phyloP scores from a whole-genome alignment of 1,140 invertebrate species.

The Dendrolimus kikuchii region DNA sequence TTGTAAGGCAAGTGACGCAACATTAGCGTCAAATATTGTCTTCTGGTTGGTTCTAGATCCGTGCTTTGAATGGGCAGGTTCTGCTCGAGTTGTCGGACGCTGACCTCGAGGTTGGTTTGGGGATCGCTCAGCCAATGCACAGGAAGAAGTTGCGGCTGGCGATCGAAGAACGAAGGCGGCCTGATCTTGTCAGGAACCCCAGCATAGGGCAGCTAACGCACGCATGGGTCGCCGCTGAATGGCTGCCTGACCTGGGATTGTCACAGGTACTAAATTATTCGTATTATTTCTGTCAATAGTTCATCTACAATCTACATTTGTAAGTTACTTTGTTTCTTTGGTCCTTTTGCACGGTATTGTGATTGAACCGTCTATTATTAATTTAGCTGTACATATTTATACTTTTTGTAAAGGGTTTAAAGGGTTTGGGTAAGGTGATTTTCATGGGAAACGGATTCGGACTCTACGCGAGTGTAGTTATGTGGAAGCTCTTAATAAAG shows the following conservation, averaged over 20 bases:
- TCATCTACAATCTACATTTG: too few relatives aligned
- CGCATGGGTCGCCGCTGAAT: slow-evolving; percentile 93
- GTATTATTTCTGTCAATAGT: not conserved
- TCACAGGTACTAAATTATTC: slow-evolving; percentile 74
- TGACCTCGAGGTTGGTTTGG: slow-evolving; percentile 89
- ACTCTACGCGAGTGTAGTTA: too few relatives aligned
- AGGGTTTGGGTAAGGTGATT: too few relatives aligned
- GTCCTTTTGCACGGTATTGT: too few relatives aligned
- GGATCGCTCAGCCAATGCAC: slow-evolving; percentile 92
- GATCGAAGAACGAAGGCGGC: slow-evolving; percentile 92
- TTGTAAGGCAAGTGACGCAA: slow-evolving; percentile 44
- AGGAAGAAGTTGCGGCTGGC: slow-evolving; percentile 93
- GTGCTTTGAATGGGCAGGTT: slow-evolving; percentile 81
- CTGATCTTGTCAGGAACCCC: slow-evolving; percentile 88
- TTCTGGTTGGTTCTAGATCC: slow-evolving; percentile 74
- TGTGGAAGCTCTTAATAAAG: too few relatives aligned
- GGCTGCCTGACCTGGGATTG: slow-evolving; percentile 91
- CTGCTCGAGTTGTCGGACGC: slow-evolving; percentile 90
- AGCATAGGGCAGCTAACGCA: slow-evolving; percentile 89
- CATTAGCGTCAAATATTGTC: slow-evolving; percentile 70
- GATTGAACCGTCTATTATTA: too few relatives aligned
- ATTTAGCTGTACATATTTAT: too few relatives aligned
- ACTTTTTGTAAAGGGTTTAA: too few relatives aligned
- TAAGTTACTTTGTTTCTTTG: too few relatives aligned
- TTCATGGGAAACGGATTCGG: too few relatives aligned